Evolutionary conservation across 2,888 invertebrate genomes (phyloP), one percentile per base, ranked within the genome.

Genomic region (Thera britannica): DNA sequence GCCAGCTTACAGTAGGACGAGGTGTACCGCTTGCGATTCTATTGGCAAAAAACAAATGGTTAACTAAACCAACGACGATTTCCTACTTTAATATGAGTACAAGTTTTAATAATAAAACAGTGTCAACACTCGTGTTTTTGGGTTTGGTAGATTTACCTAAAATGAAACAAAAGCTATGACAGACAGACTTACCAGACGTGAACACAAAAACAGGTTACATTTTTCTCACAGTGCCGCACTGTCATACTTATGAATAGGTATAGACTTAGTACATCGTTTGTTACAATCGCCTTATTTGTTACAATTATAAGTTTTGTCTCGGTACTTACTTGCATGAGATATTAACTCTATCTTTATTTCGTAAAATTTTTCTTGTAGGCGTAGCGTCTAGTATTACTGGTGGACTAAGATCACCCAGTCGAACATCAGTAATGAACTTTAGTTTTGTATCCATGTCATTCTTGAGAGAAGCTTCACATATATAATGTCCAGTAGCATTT

Each of bases 401-500:
- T 8, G 56, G 36, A 34, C 70, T 48, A 5, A 72, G 62, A 41
- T 72, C 61, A 41, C 34, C 5, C 34, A 74, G 54, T 8, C 51
- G n/a, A n/a, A 71, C 70, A 3, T 65, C 41, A 2, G 68, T 65
- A 0, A 38, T 62, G 23, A 56, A 71, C 49, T 7, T 11, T 2
- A 58, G 5, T 57, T 58, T 72, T 55, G 67, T 57, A 0, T 59
- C 44, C 0, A 56, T 55, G 57, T 67, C 65, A 4, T 62, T 23
- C 8, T 34, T 2, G 0, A 74, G 41, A 51, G 62, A 48, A 2
- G 70, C 71, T 67, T 70, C 71, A 46, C 76, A 76, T 9, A 67
- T 71, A 49, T 75, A 76, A 57, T 62, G 68, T 44, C 76, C 75
- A 9, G 8, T 61, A 1, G 56, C 44, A 3, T 61, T 48, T 12